Percentiles rank a stretch among this genome's conserved stretches.
phyloP scores from a whole-genome alignment of 2,888 invertebrate species.

The Bombylius major region DNA sequence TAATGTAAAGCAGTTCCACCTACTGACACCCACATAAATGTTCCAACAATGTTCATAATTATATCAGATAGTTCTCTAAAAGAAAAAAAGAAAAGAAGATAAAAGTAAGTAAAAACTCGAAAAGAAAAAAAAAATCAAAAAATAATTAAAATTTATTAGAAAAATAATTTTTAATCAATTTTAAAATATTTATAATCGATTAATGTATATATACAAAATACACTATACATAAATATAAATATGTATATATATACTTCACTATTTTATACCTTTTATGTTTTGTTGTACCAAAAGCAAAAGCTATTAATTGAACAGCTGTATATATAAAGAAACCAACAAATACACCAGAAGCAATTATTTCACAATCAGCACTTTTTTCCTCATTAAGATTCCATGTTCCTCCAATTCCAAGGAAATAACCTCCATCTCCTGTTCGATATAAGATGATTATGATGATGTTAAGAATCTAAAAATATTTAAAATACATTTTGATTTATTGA shows the following conservation, averaged over 20 bases:
- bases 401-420: conserved; percentile 74
- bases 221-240: too few relatives aligned
- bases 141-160: too few relatives aligned
- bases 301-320: conserved; percentile 61
- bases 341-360: conserved; percentile 78
- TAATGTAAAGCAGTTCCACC: conserved; percentile 80
- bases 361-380: conserved; percentile 75
- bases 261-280: conserved; percentile 55
- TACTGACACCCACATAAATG: conserved; percentile 72
- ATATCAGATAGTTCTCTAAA: conserved; percentile 62
- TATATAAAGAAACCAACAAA: conserved; percentile 79
- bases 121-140: neutral
- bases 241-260: too few relatives aligned
- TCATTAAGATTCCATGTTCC: conserved; percentile 85
- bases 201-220: too few relatives aligned
- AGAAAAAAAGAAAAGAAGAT: neutral
- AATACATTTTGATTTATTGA: too few relatives aligned
- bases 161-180: too few relatives aligned
- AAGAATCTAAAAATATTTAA: conserved; percentile 48
- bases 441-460: conserved; percentile 68
- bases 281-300: conserved; percentile 61
- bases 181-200: too few relatives aligned
- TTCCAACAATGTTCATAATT: conserved; percentile 77
- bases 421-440: conserved; percentile 71
- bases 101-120: neutral